Conservation (phyloP, 2,113 vertebrate species). For the Monopterus albus region DNA sequence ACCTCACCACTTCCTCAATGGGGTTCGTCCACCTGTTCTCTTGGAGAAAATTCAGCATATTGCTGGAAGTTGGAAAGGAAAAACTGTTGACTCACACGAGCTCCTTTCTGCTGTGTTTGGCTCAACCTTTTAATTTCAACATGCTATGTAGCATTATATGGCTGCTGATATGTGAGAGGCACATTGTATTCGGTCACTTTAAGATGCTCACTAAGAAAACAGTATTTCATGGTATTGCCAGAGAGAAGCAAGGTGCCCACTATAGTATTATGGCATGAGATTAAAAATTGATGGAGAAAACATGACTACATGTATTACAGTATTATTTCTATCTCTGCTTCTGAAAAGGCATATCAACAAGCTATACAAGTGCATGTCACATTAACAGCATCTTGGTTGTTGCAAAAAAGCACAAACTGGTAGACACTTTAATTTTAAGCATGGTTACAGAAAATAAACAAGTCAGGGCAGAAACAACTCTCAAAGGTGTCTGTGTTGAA, state of each 20-base stretch:
- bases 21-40: slow-evolving; percentile 8
- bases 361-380: neutral
- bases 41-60: neutral
- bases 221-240: neutral
- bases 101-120: too few relatives aligned
- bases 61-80: neutral
- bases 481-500: neutral
- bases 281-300: neutral
- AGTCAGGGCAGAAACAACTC: neutral
- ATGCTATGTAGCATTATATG: neutral
- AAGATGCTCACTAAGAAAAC: too few relatives aligned
- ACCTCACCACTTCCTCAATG: slow-evolving; percentile 11
- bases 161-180: neutral
- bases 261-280: neutral
- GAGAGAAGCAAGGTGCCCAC: neutral
- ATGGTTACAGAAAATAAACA: neutral
- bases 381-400: neutral
- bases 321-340: neutral
- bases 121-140: too few relatives aligned
- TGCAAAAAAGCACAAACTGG: neutral
- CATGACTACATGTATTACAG: neutral
- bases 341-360: neutral
- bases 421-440: neutral
- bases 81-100: too few relatives aligned
- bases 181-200: too few relatives aligned